Base-by-base conservation (phyloP, 2,113 vertebrate species). In the Gobio gobio region DNA sequence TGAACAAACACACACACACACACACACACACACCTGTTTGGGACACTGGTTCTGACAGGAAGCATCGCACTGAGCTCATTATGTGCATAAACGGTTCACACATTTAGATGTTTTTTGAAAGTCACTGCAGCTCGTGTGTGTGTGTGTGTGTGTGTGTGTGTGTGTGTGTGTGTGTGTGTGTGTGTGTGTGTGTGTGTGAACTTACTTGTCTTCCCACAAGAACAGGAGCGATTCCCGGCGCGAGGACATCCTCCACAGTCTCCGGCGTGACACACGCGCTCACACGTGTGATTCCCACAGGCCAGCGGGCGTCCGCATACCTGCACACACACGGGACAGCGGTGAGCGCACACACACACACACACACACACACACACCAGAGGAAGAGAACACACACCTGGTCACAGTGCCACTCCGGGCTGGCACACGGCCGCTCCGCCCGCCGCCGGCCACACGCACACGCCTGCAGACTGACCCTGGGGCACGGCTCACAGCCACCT, bases 251-350 rank as follows among this genome's bases (percentile, higher is more conserved):
- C 94, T 89, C 97, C 97, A 95, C 97, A 99, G 33, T 80, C 85
- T 68, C 95, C 96, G 16, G 92, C 81, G 24, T 99, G 97, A 91
- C 98, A 99, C 86, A 95, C 88, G 20, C 90, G 89, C 79, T 99
- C 97, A 93, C 98, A 99, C 2, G 95, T 96, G 88, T 99, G 98
- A 92, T 97, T 96, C 3, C 96, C 95, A 92, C 98, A 99, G n/a
- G 96, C 91, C 78, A 99, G 94, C 0, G 78, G 90, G 61, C 91
- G 93, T 0, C 97, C 94, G 89, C 98, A 99, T 9, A 95, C 92
- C 98, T 99, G 86, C 63, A 87, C 26, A 18, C 26, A 18, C 36
- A 22, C 70, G 8, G 33, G 8, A 33, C 74, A 68, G 56, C 5
- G 26, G 61, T 64, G 7, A 22, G 7, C n/a, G n/a, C n/a, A n/a